Percentiles rank a stretch among this genome's conserved stretches.
phyloP scores from a whole-genome alignment of 64 coral and sea anemone species.

The Exaiptasia diaphana region DNA sequence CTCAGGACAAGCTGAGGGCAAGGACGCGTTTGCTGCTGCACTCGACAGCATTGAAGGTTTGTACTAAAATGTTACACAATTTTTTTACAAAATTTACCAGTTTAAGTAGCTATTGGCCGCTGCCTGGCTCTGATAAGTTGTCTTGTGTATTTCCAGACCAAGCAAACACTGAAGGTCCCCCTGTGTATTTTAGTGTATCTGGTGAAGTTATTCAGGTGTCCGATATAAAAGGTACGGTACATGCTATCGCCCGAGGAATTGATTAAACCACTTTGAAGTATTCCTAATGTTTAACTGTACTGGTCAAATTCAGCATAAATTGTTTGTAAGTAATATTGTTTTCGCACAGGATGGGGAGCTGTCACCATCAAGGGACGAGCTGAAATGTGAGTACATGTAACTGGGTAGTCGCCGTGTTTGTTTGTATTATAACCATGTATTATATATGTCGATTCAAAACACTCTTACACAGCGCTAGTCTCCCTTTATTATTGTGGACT shows the following conservation, averaged over 20 bases:
- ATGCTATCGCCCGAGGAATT: neutral
- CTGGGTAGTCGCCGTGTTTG: too few relatives aligned
- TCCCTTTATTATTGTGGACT: too few relatives aligned
- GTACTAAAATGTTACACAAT: too few relatives aligned
- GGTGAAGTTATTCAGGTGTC: conserved; percentile 89
- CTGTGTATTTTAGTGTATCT: conserved; percentile 76
- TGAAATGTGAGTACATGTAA: conserved; percentile 70
- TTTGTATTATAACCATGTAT: neutral
- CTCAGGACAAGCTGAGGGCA: neutral
- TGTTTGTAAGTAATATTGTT: neutral
- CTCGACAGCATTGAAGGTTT: conserved; percentile 30
- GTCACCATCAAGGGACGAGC: conserved; percentile 66
- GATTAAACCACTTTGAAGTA: neutral
- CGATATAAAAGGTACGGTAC: conserved; percentile 63
- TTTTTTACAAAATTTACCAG: too few relatives aligned
- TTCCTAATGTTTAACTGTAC: neutral
- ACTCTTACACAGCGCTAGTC: too few relatives aligned
- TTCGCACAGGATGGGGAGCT: conserved; percentile 61
- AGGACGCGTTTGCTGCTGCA: conserved; percentile 40
- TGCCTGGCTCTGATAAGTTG: neutral
- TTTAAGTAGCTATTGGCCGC: too few relatives aligned
- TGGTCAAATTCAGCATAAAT: too few relatives aligned
- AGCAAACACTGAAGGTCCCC: conserved; percentile 55
- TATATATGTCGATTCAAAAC: too few relatives aligned
- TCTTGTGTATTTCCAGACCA: conserved; percentile 42